A percentile compares a stretch with the other conserved stretches of the same genome.
These are phyloP conservation scores for Hephaestus fuliginosus DNA, from an alignment of 2,797 vertebrate genomes.

Conservation along the genomic window DNA sequence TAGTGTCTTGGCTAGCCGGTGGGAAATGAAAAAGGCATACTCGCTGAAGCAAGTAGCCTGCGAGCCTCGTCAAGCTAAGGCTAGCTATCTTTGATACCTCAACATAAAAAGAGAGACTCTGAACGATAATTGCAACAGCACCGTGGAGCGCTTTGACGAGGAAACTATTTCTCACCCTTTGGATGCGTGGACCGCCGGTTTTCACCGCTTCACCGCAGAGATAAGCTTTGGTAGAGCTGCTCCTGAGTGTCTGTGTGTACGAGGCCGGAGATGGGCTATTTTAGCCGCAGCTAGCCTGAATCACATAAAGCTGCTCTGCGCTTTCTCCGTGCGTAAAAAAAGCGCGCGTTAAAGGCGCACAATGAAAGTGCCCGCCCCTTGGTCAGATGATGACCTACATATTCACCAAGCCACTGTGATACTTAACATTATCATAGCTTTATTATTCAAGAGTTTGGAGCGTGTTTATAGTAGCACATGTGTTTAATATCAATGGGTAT, in stretches of 20 bases:
- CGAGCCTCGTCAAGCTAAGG: constrained; percentile 47
- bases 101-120: neutral
- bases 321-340: constrained; percentile 72
- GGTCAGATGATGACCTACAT: constrained; percentile 70
- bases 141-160: rapidly evolving
- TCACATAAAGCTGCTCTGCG: constrained; percentile 64
- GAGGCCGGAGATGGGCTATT: constrained; percentile 44
- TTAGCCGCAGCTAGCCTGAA: constrained; percentile 70
- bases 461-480: neutral
- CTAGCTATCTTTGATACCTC: constrained; percentile 24
- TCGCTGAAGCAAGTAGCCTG: constrained; percentile 54
- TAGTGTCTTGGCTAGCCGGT: constrained; percentile 31
- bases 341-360: constrained; percentile 83
- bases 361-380: constrained; percentile 74
- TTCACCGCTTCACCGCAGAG: neutral
- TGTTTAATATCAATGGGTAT: neutral
- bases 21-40: constrained; percentile 28
- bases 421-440: rapidly evolving
- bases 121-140: neutral
- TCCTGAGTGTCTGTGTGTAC: too few relatives aligned
- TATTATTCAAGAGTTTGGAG: rapidly evolving
- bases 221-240: too few relatives aligned
- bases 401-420: neutral
- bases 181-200: neutral
- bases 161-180: constrained; percentile 31